These are phyloP conservation scores for Agrochola litura DNA, from an alignment of 2,888 invertebrate species.

Conservation along the genomic window DNA sequence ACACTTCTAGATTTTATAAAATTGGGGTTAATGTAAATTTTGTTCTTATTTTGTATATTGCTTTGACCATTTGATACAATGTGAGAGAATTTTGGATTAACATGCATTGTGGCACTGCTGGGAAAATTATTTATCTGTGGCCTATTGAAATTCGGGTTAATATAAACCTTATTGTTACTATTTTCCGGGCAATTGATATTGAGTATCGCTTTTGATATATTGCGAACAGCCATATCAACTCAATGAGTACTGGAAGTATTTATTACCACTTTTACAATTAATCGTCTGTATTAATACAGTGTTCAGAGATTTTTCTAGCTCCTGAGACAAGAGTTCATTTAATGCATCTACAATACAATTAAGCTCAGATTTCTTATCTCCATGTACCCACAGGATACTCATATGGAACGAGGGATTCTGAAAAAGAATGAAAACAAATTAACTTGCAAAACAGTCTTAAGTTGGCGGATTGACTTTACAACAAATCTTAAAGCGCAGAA, in stretches of 20 bases:
- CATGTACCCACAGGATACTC: constrained; percentile 95
- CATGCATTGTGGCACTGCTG: constrained; percentile 71
- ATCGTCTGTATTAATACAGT: constrained; percentile 89
- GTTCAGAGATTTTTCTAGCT: constrained; percentile 79
- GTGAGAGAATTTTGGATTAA: constrained; percentile 81
- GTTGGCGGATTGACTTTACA: not conserved
- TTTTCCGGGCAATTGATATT: constrained; percentile 63
- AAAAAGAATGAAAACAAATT: constrained; percentile 68
- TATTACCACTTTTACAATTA: constrained; percentile 94
- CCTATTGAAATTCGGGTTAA: constrained; percentile 86
- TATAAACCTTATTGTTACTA: constrained; percentile 79
- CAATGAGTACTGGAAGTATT: constrained; percentile 91
- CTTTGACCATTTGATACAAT: constrained; percentile 56
- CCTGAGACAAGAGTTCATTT: constrained; percentile 82
- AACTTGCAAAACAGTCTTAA: not conserved
- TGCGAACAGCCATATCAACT: constrained; percentile 70
- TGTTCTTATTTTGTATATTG: constrained; percentile 67
- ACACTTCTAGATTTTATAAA: constrained; percentile 73
- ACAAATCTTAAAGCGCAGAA: too few relatives aligned
- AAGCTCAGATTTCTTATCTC: constrained; percentile 91
- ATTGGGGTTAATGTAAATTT: constrained; percentile 89
- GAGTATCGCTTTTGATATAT: constrained; percentile 42
- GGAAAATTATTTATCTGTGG: constrained; percentile 41
- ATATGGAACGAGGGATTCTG: constrained; percentile 96
- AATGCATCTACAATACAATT: constrained; percentile 86